Base-by-base conservation (phyloP, 2,888 invertebrate genomes). In the Drosophila flavopinicola region DNA sequence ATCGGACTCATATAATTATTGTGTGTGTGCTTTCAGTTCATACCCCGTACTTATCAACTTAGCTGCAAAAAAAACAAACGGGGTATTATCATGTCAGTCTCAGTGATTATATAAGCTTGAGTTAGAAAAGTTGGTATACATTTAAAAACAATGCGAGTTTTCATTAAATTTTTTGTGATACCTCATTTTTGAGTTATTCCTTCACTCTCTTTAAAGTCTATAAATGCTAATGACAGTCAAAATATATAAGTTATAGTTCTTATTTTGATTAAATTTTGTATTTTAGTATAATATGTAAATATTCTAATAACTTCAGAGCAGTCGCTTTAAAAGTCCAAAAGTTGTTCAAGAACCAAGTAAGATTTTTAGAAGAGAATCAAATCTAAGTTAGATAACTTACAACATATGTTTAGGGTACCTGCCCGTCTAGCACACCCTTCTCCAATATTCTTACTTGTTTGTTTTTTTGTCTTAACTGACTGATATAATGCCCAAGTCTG, bases 1-100 rank as follows among this genome's bases (percentile, higher is more conserved):
- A 37, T 56, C 51, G 52, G 33, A 38, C 59, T 54, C 67, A 60
- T 75, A 67, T 80, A 84, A 80, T 84, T 84, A 84, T 75, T 60
- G 69, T 70, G 59, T 57, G 66, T 57, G 44, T 33, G 9, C 47
- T n/a, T 5, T 33, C 20, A 10, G 11, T n/a, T 11, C 9, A 72
- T 71, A 71, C 71, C 72, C 71, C 41, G 52, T 30, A 57, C 32
- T 20, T 25, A 38, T 1, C 9, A 7, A 17, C 32, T 45, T 33
- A 11, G 1, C 10, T n/a, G 20, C 4, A 4, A 20, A 4, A 0
- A 10, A 10, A 37, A 27, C 10, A 35, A 35, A 10, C 15, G 39
- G 20, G n/a, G 11, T 24, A 54, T 37, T 27, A n/a, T 2, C n/a
- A 2, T 3, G 9, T 23, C 9, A 10, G 20, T n/a, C 11, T 9